Evolutionary conservation across 1,140 invertebrate genomes (phyloP).

Genomic region (Phymorhynchus buccinoides): DNA sequence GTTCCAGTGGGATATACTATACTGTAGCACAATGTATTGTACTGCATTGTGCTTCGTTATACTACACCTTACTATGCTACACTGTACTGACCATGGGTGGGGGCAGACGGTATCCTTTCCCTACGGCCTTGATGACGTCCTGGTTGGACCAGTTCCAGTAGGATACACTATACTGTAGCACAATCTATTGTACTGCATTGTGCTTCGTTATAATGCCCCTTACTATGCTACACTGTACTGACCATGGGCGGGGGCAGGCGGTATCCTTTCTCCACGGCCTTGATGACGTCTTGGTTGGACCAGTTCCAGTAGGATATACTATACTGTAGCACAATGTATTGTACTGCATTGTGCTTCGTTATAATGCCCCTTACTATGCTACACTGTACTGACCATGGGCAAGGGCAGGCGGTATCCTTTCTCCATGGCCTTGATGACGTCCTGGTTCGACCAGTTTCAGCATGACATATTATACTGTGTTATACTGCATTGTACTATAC

Average conservation of each 20-base stretch:
- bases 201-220: constrained; percentile 99
- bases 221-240: too few species aligned
- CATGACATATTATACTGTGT: constrained; percentile 99
- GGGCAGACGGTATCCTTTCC: constrained; percentile 93
- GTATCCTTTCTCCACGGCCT: too few species aligned
- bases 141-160: constrained; percentile 99
- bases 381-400: too few species aligned
- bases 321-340: constrained; percentile 99
- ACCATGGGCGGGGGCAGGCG: too few species aligned
- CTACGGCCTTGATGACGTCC: constrained; percentile 98
- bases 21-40: constrained; percentile 99
- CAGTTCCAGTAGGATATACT: constrained; percentile 99
- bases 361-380: constrained; percentile 99
- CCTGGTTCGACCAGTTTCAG: too few species aligned
- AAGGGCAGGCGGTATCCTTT: too few species aligned
- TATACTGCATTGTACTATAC: constrained; percentile 99
- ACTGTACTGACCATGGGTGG: constrained; percentile 95
- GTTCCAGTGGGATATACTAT: constrained; percentile 99
- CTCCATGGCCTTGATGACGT: too few species aligned
- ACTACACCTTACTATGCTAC: too few species aligned
- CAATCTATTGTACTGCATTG: constrained; percentile 99
- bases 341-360: constrained; percentile 98
- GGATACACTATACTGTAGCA: constrained; percentile 98
- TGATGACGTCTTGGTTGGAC: too few species aligned
- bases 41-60: constrained; percentile 97